Evolutionary conservation across 23 tunicate species (phyloP), one percentile per base, ranked within the genome.

Genomic region (Botrylloides violaceus): DNA sequence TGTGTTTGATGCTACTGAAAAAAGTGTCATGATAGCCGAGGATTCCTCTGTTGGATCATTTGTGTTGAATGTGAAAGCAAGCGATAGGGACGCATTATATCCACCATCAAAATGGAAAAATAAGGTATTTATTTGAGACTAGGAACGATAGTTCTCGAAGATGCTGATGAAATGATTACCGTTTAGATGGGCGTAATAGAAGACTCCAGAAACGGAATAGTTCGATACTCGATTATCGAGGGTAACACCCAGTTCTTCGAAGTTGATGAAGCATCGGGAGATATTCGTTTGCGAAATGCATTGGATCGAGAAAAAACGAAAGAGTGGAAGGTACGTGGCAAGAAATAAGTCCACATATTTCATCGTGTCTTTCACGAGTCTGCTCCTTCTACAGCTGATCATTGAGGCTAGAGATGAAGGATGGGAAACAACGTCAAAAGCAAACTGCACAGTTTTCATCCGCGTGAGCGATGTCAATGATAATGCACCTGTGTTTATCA

Each of bases 331-430:
- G 93, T 85, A 61, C 26, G 47, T 66, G 27, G 6, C 64, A 22
- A n/a, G 18, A 7, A 12, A 7, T 59, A 59, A 22, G 7, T 59
- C 19, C 18, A 26, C 9, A 59, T 22, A 12, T 7, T 6, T 7
- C 7, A 6, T n/a, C 18, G 30, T 26, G 64, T 59, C 7, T n/a
- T 43, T 7, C 53, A 43, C 15, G 9, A 15, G 53, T 43, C 12
- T 9, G 29, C 3, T 15, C 37, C n/a, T 1, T 36, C 26, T 36
- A 30, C 30, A 88, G 96, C 32, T 88, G 29, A 81, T 76, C 12
- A 77, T 88, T 5, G 55, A 59, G 56, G 96, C 96, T 1, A 72
- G 58, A 81, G 96, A 88, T 29, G 84, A 76, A 25, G 96, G 84
- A 50, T 38, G 49, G 34, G 60, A 55, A 58, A 34, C 21, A 29